These are phyloP conservation scores for Samia ricini DNA, from an alignment of 1,140 invertebrate species.

Conservation along the genomic window DNA sequence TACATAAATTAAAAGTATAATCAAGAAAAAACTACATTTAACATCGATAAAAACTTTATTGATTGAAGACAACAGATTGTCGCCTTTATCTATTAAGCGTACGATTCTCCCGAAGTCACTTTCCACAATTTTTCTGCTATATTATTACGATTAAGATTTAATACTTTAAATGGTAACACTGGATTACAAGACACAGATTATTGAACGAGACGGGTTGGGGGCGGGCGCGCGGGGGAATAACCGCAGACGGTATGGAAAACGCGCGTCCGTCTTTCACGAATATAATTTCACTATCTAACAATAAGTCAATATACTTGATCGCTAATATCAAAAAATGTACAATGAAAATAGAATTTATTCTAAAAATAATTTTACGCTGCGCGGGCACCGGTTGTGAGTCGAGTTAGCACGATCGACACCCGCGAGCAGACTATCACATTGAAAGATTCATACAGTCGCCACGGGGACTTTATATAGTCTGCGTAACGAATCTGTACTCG, in stretches of 20 bases:
- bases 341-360: conserved; percentile 77
- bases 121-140: conserved; percentile 57
- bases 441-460: conserved; percentile 67
- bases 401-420: conserved; percentile 59
- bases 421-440: conserved; percentile 71
- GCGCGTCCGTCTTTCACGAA: conserved; percentile 61
- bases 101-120: conserved; percentile 66
- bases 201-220: conserved; percentile 52
- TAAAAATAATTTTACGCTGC: conserved; percentile 67
- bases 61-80: conserved; percentile 60
- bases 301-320: conserved; percentile 65
- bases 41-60: conserved; percentile 77
- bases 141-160: conserved; percentile 67
- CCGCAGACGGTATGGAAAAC: conserved; percentile 53
- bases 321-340: conserved; percentile 75
- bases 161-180: conserved; percentile 66
- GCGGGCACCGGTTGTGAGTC: conserved; percentile 61
- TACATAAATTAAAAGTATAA: background rate
- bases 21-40: conserved; percentile 30
- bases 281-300: conserved; percentile 74
- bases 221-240: conserved; percentile 48
- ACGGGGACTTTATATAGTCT: conserved; percentile 37
- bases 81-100: conserved; percentile 69
- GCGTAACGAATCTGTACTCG: conserved; percentile 52
- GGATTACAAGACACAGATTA: conserved; percentile 70